Evolutionary conservation across 2,113 vertebrate genomes (phyloP).

Genomic region (Reinhardtius hippoglossoides): DNA sequence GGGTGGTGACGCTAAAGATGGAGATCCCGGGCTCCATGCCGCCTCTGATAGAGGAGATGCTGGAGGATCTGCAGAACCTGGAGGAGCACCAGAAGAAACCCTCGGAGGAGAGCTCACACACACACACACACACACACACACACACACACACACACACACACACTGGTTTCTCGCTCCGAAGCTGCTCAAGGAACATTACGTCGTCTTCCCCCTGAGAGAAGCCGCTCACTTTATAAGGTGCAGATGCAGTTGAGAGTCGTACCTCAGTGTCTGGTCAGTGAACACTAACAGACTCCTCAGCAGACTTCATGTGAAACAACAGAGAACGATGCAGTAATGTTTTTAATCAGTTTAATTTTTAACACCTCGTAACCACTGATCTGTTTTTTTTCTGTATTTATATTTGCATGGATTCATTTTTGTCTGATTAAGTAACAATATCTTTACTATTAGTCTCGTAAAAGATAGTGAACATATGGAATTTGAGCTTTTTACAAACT

Average conservation of each 20-base stretch:
- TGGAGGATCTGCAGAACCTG: constrained; percentile 86
- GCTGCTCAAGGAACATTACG: constrained; percentile 11
- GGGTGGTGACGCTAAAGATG: constrained; percentile 87
- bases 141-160: constrained; percentile 84
- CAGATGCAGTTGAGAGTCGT: constrained; percentile 48
- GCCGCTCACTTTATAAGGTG: not conserved
- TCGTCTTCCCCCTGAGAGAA: constrained; percentile 14
- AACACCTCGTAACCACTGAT: not conserved
- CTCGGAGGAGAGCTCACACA: constrained; percentile 62
- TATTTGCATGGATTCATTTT: constrained; percentile 63
- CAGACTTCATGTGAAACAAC: not conserved
- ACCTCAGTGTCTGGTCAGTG: constrained; percentile 32
- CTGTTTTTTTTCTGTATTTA: constrained; percentile 52
- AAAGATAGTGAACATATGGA: not conserved
- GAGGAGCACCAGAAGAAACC: constrained; percentile 82
- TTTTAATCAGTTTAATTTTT: constrained; percentile 11
- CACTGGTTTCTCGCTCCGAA: constrained; percentile 57
- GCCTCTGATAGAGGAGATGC: constrained; percentile 90
- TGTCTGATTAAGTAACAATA: constrained; percentile 63
- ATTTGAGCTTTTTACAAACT: constrained; percentile 11
- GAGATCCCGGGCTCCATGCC: constrained; percentile 94
- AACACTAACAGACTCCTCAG: not conserved
- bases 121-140: constrained; percentile 82
- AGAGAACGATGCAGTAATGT: constrained; percentile 39
- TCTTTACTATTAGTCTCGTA: constrained; percentile 40